Base-by-base conservation (phyloP, 92 coral and sea anemone species). In the Blastomussa wellsi region DNA sequence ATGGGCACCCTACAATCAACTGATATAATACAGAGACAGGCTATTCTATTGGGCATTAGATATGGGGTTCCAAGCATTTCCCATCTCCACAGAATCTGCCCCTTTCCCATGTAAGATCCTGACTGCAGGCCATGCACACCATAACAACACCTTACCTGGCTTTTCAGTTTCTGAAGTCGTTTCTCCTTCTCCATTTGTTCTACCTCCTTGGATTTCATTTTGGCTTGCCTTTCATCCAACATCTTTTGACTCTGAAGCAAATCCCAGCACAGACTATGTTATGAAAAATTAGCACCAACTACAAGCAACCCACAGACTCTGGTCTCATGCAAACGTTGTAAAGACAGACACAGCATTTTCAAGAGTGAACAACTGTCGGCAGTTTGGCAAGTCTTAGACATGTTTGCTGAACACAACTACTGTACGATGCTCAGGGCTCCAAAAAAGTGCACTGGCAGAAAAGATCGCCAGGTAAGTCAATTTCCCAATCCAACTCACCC, bases 101-200 rank as follows among this genome's bases (percentile, higher is more conserved):
- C 66, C 66, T 35, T 10, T 14, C 35, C 66, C 0, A 39, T 39
- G 7, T 39, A 39, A 62, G 32, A 62, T 10, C 68, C 68, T 36
- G 22, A 13, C 22, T 13, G 13, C 13, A 19, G n/a, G 8, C 29
- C 24, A 35, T 16, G 29, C 47, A 9, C n/a, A 37, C 44, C 14
- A 16, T 2, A 70, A 19, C 28, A 13, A 48, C 41, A 14, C 12
- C 75, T 37, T 82, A 96, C 99, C 93, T 94, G 98, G 73, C 94
- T 96, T 87, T 88, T 94, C 24, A 96, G 85, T 77, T 96, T 96
- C 76, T 93, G 90, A 66, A 96, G 95, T 74, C 99, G 90, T 84
- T 89, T 94, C 76, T 96, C 97, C 72, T 91, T 94, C 37, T 95
- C 99, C 52, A 80, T 78, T 60, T 93, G 90, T 72, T 96, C 97